Base-by-base conservation (phyloP, 2,888 invertebrate genomes). In the Hypercompe scribonia region DNA sequence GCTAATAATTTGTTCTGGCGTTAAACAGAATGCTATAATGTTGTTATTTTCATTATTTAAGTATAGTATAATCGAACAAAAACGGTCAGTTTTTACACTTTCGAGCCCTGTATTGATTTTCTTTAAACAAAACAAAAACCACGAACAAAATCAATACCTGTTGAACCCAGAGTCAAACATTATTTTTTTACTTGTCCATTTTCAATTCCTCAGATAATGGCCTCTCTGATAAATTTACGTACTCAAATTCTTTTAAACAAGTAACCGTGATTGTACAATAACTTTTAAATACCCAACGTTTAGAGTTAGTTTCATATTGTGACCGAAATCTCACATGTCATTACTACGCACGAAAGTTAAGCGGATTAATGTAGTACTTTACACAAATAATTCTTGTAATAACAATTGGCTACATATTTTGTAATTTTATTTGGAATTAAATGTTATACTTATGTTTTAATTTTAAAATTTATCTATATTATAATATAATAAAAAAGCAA, bases 241-340 rank as follows among this genome's bases (percentile, higher is more conserved):
- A 82, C 77, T 75, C 76, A 82, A 76, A 76, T 80, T 77, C 66
- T 76, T 76, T 80, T 77, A 83, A 75, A 84, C 80, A 80, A 81
- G 83, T 83, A 84, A 84, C 74, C 83, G 76, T 84, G 77, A 83
- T 84, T 83, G 81, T 79, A 79, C 79, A 81, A 78, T 78, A 82
- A 78, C 80, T 74, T 80, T 75, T 80, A 82, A 82, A 72, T 77
- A 83, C 61, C 31, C 75, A 79, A 54, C 74, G 74, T 75, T 74
- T 61, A 66, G 70, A 77, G 72, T 79, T 68, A 66, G 74, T 82
- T 84, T 75, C 74, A 75, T 73, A 71, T 24, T 28, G 61, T 61
- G 31, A 31, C 61, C 18, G 18, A 61, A 31, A 61, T 61, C 31
- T 46, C 39, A 46, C 58, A 72, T 68, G 61, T n/a, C 3, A 71